Evolutionary conservation across 2,888 invertebrate species (phyloP).

Genomic region (Lasioglossum figueresi): DNA sequence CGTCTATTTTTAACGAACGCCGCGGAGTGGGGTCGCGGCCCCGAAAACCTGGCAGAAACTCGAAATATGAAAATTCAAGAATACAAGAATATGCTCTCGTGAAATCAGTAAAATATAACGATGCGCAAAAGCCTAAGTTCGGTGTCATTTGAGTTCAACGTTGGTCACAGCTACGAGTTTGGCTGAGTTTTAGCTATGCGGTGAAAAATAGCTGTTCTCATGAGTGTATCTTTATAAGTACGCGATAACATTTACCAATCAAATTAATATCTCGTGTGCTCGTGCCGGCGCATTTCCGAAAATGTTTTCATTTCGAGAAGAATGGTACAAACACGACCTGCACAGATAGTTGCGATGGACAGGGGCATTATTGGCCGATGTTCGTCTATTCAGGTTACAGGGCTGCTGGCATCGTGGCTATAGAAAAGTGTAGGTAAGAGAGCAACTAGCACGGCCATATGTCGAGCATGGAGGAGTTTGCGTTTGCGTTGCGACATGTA

Average conservation of each 20-base stretch:
- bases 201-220: no score
- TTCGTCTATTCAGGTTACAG: conserved; percentile 15
- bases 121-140: no score
- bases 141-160: no score
- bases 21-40: no score
- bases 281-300: not conserved
- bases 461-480: conserved; percentile 70
- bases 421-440: conserved; percentile 69
- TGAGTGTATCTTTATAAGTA: no score
- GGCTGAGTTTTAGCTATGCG: no score
- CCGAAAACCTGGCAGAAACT: no score
- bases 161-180: no score
- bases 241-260: no score
- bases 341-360: conserved; percentile 4
- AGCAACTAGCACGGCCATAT: conserved; percentile 77
- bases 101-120: no score
- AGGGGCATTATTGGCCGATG: not conserved
- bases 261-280: not conserved
- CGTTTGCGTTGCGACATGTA: conserved; percentile 72
- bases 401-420: conserved; percentile 67
- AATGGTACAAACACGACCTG: not conserved
- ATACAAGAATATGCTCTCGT: no score
- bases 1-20: not conserved
- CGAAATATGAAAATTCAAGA: no score
- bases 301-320: not conserved